A percentile compares a stretch with the other conserved stretches of the same genome.
Evolutionary conservation across 2,113 vertebrate genomes (phyloP).

Genomic region (Oryzias javanicus): DNA sequence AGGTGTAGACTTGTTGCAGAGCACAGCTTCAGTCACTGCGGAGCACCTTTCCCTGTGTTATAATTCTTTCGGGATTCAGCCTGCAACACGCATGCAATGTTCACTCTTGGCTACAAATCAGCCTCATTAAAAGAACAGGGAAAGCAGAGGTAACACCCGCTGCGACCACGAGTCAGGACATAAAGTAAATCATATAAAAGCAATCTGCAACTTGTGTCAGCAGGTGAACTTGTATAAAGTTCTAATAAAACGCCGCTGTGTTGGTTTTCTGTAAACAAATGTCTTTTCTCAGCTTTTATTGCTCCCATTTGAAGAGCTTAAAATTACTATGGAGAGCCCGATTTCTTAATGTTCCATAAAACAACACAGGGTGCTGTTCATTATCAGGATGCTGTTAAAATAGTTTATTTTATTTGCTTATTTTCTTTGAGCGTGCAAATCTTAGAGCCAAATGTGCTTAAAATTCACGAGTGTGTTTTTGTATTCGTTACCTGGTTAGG

Average conservation of each 20-base stretch:
- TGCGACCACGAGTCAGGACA: neutral
- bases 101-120: neutral
- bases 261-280: neutral
- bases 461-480: too few relatives aligned
- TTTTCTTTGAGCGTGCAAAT: too few relatives aligned
- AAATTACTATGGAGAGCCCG: too few relatives aligned
- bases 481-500: too few relatives aligned
- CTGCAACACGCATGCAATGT: neutral
- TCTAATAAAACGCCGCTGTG: neutral
- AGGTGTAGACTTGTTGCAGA: constrained; percentile 3
- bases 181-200: neutral
- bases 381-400: too few relatives aligned
- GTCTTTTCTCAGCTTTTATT: neutral
- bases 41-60: neutral
- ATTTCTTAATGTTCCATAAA: too few relatives aligned
- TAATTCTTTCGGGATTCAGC: neutral
- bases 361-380: too few relatives aligned
- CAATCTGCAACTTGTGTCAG: neutral
- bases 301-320: neutral
- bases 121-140: neutral
- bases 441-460: too few relatives aligned
- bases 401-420: too few relatives aligned
- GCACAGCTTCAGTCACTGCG: constrained; percentile 4
- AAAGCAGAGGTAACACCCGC: neutral
- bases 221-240: neutral